Evolutionary conservation across 2,113 vertebrate species (phyloP).

Genomic region (Eolophus roseicapilla): DNA sequence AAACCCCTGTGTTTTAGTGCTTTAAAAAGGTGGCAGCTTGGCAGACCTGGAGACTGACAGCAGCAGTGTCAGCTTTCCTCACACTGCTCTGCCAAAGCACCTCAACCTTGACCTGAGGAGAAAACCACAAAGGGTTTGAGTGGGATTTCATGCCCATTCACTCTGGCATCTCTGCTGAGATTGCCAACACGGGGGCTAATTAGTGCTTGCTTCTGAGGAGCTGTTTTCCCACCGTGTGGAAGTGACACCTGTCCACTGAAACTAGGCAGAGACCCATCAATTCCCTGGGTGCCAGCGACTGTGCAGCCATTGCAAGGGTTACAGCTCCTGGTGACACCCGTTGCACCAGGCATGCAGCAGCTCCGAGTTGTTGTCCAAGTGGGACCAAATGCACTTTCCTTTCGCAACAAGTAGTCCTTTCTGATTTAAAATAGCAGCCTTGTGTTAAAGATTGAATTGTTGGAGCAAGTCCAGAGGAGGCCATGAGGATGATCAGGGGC

Average conservation of each 20-base stretch:
- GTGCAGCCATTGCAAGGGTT: neutral
- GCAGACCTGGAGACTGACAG: slow-evolving; percentile 65
- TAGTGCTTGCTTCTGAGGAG: slow-evolving; percentile 14
- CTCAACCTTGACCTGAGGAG: slow-evolving; percentile 70
- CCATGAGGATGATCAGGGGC: neutral
- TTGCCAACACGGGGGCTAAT: slow-evolving; percentile 65
- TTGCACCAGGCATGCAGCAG: neutral
- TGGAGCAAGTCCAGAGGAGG: neutral
- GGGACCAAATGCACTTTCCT: neutral
- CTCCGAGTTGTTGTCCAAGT: neutral
- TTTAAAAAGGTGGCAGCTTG: slow-evolving; percentile 53
- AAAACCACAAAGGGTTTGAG: slow-evolving; percentile 42
- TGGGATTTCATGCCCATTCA: slow-evolving; percentile 51
- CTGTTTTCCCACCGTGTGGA: neutral
- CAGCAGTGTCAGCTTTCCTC: slow-evolving; percentile 51
- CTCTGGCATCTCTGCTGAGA: slow-evolving; percentile 69
- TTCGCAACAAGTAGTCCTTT: neutral
- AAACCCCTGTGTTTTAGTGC: neutral
- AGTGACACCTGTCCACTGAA: slow-evolving; percentile 56
- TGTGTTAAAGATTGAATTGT: neutral
- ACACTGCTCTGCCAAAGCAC: slow-evolving; percentile 59
- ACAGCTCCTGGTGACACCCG: neutral
- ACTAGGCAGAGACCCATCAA: neutral
- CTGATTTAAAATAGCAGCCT: neutral
- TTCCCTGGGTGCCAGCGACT: neutral